Conservation (phyloP, 2,113 vertebrate genomes). For the Psophia crepitans region DNA sequence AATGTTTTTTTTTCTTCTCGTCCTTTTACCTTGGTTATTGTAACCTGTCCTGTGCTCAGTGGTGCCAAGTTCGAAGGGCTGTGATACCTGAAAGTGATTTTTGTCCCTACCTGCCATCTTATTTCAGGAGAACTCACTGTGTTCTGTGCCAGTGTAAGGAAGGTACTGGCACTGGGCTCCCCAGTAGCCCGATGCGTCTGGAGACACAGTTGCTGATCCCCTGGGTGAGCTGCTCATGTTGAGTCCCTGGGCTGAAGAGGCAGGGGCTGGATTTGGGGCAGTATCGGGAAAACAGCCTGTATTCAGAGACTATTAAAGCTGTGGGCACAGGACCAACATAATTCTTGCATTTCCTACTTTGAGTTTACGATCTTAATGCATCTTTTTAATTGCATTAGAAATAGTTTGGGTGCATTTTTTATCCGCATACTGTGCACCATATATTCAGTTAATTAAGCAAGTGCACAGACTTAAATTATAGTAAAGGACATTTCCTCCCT, state of each 20-base stretch:
- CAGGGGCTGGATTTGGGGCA: background rate
- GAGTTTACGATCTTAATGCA: background rate
- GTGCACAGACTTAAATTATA: background rate
- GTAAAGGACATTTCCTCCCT: background rate
- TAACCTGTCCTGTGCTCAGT: background rate
- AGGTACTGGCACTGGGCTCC: background rate
- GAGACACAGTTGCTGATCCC: background rate
- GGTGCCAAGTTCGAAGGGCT: background rate
- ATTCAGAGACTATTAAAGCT: background rate
- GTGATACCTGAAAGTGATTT: background rate
- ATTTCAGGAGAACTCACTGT: background rate
- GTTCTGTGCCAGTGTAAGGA: background rate
- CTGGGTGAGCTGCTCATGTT: background rate
- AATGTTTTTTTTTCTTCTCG: background rate
- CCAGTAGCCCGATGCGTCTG: fast-evolving
- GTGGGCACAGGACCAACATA: background rate
- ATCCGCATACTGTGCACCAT: background rate
- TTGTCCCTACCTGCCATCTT: background rate
- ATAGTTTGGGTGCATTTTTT: conserved; percentile 41
- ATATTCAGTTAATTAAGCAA: conserved; percentile 30
- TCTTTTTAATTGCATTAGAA: conserved; percentile 5
- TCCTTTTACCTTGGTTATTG: background rate
- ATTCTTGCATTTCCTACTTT: background rate
- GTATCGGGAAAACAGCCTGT: background rate
- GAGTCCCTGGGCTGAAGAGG: background rate